Conservation (phyloP, 2,888 invertebrate species). For the Ichneumoninae sp. region DNA sequence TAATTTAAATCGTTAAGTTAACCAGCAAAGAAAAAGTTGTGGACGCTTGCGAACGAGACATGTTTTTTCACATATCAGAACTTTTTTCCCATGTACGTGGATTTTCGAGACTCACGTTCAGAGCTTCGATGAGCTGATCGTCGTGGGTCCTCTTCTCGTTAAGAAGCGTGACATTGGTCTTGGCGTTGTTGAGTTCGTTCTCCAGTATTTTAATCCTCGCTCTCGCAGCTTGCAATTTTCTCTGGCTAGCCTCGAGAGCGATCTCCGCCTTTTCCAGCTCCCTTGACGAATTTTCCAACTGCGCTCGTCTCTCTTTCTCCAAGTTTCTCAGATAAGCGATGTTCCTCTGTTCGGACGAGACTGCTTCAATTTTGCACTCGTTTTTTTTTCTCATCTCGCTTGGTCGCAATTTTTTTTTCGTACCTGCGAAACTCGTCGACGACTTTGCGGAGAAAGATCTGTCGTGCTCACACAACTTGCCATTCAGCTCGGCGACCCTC, state of each 20-base stretch:
- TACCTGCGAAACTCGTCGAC: slow-evolving; percentile 42
- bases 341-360: slow-evolving; percentile 69
- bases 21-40: too few species aligned
- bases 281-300: slow-evolving; percentile 87
- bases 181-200: slow-evolving; percentile 86
- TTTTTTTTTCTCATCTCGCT: slow-evolving; percentile 19
- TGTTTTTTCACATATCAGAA: not conserved
- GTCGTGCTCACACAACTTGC: slow-evolving; percentile 85
- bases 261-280: slow-evolving; percentile 86
- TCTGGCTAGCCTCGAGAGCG: slow-evolving; percentile 87
- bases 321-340: slow-evolving; percentile 84
- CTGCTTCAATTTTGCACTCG: slow-evolving; percentile 45
- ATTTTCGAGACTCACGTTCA: slow-evolving; percentile 85
- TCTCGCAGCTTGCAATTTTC: slow-evolving; percentile 88
- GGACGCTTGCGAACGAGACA: not conserved
- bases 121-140: slow-evolving; percentile 87
- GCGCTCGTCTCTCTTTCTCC: slow-evolving; percentile 86
- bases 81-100: not conserved
- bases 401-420: slow-evolving; percentile 6
- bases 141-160: slow-evolving; percentile 88
- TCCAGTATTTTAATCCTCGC: slow-evolving; percentile 90
- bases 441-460: slow-evolving; percentile 51
- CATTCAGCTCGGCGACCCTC: slow-evolving; percentile 88
- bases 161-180: slow-evolving; percentile 87
- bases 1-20: too few species aligned